Base-by-base conservation (phyloP, 2,113 vertebrate species). In the Tamias sibiricus region DNA sequence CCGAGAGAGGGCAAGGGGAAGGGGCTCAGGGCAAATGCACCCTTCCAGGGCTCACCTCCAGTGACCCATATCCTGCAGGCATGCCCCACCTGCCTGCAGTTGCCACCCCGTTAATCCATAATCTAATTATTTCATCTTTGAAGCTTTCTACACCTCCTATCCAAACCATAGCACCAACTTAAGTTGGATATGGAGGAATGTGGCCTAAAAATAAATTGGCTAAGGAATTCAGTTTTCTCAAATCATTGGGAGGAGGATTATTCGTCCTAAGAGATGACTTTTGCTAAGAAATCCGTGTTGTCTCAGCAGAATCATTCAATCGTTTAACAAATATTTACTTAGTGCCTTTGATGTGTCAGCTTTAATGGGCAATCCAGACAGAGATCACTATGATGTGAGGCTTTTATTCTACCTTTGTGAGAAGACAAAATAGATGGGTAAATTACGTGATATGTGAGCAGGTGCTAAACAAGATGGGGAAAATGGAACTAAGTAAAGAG, bases 231-330 rank as follows among this genome's bases (percentile, higher is more conserved):
- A 72, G n/a, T 72, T 37, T 85, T 79, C 44, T 79, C 11, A 86
- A 52, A 24, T 37, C 69, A 52, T 0, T 42, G 24, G 44, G 19
- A 91, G 40, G 44, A 82, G 42, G 28, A 74, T 66, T 86, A 66
- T 87, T 37, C 90, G 4, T 32, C n/a, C 7, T 76, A 42, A 28
- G 92, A 80, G 47, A 47, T 87, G 69, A 4, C 30, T 64, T 62
- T 62, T 90, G 40, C 71, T 85, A 82, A 91, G 57, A 69, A 94
- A 75, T 57, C 12, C 69, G 4, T 62, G 96, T 93, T 93, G 35
- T 62, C 16, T 57, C 9, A 19, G 72, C 5, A 80, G 62, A 95
- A 94, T 74, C 16, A 62, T 72, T 66, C 71, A 57, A 32, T 81
- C n/a, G 66, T 68, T 52, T 28, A 84, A 52, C 17, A 76, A 59